phyloP scores from a whole-genome alignment of 2,888 invertebrate genomes.

The Camptogramma bilineatum region DNA sequence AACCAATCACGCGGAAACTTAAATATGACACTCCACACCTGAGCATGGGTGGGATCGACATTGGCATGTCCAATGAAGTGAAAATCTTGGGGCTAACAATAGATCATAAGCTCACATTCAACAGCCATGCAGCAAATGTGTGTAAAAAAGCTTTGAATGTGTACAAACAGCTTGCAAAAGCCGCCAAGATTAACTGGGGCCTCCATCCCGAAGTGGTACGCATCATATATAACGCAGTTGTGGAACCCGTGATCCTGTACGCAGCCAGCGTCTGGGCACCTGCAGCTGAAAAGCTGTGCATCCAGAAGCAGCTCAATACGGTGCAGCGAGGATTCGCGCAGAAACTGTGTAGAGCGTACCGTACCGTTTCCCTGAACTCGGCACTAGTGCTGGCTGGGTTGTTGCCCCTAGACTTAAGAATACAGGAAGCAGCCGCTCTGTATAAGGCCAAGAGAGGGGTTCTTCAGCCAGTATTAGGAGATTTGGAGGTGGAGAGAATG shows the following conservation, averaged over 20 bases:
- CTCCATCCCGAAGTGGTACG: slow-evolving; percentile 7
- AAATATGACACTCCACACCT: too few relatives aligned
- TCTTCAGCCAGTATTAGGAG: background rate
- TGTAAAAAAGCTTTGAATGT: slow-evolving; percentile 15
- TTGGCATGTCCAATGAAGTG: slow-evolving; percentile 5
- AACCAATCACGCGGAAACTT: background rate
- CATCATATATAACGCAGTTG: background rate
- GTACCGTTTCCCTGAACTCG: slow-evolving; percentile 9
- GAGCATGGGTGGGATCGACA: too few relatives aligned
- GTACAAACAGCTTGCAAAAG: background rate
- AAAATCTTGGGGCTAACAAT: slow-evolving; percentile 21
- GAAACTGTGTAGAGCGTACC: slow-evolving; percentile 1
- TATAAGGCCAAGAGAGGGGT: slow-evolving; percentile 11
- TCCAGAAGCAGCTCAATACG: slow-evolving; percentile 6
- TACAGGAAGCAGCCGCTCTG: too few relatives aligned
- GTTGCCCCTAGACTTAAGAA: slow-evolving; percentile 26
- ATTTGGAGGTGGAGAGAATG: slow-evolving; percentile 8
- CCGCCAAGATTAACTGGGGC: slow-evolving; percentile 5
- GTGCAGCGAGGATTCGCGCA: slow-evolving; percentile 12
- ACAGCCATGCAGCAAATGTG: slow-evolving; percentile 12
- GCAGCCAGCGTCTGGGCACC: slow-evolving; percentile 9
- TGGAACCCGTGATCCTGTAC: slow-evolving; percentile 14
- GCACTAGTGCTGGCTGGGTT: slow-evolving; percentile 25
- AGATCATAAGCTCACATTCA: slow-evolving; percentile 23
- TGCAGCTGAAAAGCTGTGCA: background rate